Base-by-base conservation (phyloP, 2,888 invertebrate species). In the Tipula unca region DNA sequence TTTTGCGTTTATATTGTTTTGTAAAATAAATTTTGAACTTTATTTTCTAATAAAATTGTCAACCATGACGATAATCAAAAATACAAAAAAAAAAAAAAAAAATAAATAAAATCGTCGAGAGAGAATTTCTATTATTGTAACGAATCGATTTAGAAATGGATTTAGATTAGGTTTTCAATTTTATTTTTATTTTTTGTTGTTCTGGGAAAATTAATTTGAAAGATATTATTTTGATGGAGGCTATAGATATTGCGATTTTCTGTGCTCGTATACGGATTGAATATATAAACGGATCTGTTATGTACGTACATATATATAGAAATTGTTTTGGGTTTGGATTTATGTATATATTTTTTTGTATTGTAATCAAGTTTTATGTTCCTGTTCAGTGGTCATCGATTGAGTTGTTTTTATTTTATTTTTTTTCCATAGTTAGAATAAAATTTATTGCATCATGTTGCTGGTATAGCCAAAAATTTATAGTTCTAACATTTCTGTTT, bases 31-130 rank as follows among this genome's bases (percentile, higher is more conserved):
- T 69, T 69, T 69, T 69, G 25, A 25, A 69, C 69, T 69, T 69
- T 69, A 69, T 69, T 69, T 69, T 69, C 69, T 69, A 69, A 69
- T 69, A 69, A 69, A 69, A 69, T 69, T 69, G 69, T 69, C 69
- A 69, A 69, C 69, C 69, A 69, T 69, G 69, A 69, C 69, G 69
- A 69, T 69, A 69, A 69, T 69, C 69, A 69, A 69, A 69, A 69
- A 69, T 69, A 69, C 10, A 13, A 20, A 69, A 69, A 69, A 69
- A 69, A 69, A 69, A 25, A 20, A n/a, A n/a, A n/a, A n/a, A n/a
- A n/a, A n/a, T n/a, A n/a, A n/a, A n/a, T n/a, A n/a, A n/a, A n/a
- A 10, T 0, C 10, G 25, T 25, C 25, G 69, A 69, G 69, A 69
- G 69, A 69, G 69, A 69, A 69, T 69, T 69, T 69, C 69, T 69